Evolutionary conservation across 2,888 invertebrate genomes (phyloP).

Genomic region (Acleris literana): DNA sequence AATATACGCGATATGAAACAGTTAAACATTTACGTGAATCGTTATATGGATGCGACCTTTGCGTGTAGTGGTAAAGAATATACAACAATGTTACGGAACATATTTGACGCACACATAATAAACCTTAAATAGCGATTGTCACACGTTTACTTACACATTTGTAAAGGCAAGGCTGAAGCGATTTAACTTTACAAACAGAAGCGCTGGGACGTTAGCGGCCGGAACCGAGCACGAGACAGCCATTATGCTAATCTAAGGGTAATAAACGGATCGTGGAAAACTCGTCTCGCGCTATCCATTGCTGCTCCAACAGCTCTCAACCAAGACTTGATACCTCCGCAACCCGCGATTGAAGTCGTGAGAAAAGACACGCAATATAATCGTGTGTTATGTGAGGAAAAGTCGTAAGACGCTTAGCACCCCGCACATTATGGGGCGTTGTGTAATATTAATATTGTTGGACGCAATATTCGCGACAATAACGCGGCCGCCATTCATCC

Average conservation of each 20-base stretch:
- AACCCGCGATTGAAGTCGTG: too few species aligned
- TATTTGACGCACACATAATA: conserved; percentile 83
- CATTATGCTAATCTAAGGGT: conserved; percentile 49
- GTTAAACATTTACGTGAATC: too few species aligned
- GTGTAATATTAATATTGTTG: conserved; percentile 21
- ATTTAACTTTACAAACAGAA: conserved; percentile 74
- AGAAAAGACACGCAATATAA: too few species aligned
- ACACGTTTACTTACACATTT: too few species aligned
- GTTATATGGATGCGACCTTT: too few species aligned
- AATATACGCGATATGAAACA: too few species aligned
- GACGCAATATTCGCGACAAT: conserved; percentile 25
- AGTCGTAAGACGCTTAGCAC: background rate
- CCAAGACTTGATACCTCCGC: too few species aligned
- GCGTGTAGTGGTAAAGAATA: too few species aligned
- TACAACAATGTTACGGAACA: background rate
- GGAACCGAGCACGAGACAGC: conserved; percentile 11
- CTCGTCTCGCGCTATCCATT: conserved; percentile 7
- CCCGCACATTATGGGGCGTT: conserved; percentile 3
- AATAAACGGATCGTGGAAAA: conserved; percentile 46
- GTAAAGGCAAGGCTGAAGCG: too few species aligned
- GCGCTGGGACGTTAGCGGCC: conserved; percentile 85
- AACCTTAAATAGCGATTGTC: too few species aligned
- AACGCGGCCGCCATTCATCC: conserved; percentile 13
- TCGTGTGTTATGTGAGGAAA: too few species aligned
- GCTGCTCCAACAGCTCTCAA: background rate